Evolutionary conservation across 2,797 vertebrate genomes (phyloP).

Genomic region (Chrosomus eos): DNA sequence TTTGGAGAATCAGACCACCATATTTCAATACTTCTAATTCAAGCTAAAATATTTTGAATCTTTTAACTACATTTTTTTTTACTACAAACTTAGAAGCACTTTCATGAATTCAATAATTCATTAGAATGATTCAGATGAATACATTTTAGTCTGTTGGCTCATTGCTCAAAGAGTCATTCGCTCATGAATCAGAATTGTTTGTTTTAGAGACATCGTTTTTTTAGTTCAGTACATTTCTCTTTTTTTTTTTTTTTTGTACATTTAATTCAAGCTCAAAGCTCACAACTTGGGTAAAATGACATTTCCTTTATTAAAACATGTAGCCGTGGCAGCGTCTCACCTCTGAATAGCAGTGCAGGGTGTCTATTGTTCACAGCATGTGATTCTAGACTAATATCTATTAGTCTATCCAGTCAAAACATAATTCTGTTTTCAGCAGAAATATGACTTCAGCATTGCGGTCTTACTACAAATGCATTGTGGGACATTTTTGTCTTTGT

Average conservation of each 20-base stretch:
- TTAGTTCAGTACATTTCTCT: background rate
- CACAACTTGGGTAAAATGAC: too few relatives aligned
- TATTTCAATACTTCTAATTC: background rate
- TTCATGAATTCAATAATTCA: too few relatives aligned
- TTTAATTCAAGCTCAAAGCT: background rate
- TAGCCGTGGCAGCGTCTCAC: background rate
- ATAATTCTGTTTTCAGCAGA: background rate
- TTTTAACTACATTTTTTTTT: too few relatives aligned
- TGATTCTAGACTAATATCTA: background rate
- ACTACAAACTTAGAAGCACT: too few relatives aligned
- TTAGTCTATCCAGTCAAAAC: background rate
- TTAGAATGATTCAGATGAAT: too few relatives aligned
- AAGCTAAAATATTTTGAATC: background rate
- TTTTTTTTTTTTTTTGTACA: too few relatives aligned
- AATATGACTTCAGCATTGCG: background rate
- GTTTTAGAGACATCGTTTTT: background rate
- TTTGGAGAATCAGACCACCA: background rate
- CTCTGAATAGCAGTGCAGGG: background rate
- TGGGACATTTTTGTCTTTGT: background rate
- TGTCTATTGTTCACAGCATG: background rate
- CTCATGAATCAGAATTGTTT: background rate
- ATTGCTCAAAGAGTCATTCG: background rate
- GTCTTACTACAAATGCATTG: background rate
- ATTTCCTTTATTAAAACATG: background rate
- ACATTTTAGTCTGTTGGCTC: too few relatives aligned